Evolutionary conservation across 2,888 invertebrate genomes (phyloP).

Genomic region (Orthosia cruda): DNA sequence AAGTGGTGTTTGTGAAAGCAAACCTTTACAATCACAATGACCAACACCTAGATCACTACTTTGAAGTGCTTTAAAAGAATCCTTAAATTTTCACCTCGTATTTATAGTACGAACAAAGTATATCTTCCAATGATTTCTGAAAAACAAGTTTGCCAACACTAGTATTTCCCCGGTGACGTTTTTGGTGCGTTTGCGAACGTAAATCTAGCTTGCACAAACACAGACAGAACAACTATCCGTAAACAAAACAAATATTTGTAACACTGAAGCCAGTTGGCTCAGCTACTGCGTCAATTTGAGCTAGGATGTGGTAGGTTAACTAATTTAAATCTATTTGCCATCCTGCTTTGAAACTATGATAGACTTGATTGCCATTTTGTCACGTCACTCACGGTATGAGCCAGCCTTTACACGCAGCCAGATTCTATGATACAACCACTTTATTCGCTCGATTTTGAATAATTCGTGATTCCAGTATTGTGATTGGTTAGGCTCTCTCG

Average conservation of each 20-base stretch:
- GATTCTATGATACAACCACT: slow-evolving; percentile 52
- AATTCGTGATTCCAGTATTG: slow-evolving; percentile 50
- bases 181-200: slow-evolving; percentile 28
- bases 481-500: slow-evolving; percentile 50
- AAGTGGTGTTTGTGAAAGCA: background rate
- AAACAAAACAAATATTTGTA: slow-evolving; percentile 36
- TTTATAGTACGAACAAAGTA: background rate
- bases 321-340: slow-evolving; percentile 24
- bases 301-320: slow-evolving; percentile 17
- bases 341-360: background rate
- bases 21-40: background rate
- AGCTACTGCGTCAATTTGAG: slow-evolving; percentile 18
- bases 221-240: slow-evolving; percentile 7
- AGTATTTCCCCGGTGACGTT: slow-evolving; percentile 34
- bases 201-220: slow-evolving; percentile 44
- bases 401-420: slow-evolving; percentile 28
- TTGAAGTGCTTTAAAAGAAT: background rate
- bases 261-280: slow-evolving; percentile 11
- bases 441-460: slow-evolving; percentile 53
- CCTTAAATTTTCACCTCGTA: background rate
- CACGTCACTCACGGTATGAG: slow-evolving; percentile 1
- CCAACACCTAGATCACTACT: background rate
- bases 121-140: slow-evolving; percentile 2
- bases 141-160: slow-evolving; percentile 27
- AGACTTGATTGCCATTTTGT: slow-evolving; percentile 19